Evolutionary conservation across 1,140 invertebrate genomes (phyloP), one percentile per base, ranked within the genome.

Genomic region (Procambarus clarkii): DNA sequence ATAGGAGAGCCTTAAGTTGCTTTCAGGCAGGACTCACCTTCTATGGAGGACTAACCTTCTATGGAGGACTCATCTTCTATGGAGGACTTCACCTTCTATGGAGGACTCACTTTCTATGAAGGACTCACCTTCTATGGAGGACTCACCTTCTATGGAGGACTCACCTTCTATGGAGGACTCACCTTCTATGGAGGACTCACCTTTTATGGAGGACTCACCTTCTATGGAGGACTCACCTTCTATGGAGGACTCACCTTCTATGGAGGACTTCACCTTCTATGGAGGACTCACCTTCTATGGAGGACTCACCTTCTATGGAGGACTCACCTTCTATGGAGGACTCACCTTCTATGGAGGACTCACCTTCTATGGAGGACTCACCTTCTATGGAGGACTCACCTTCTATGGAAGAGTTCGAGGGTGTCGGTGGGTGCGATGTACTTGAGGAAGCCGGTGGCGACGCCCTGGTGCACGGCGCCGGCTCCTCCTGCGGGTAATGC

Each of bases 361-460:
- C 34, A 34, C 34, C 34, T 34, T 34, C 34, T 34, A 34, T 34
- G 34, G 34, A 34, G 34, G 34, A 34, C 34, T 34, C 34, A 34
- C 34, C 34, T 34, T 34, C 34, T 34, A 34, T 34, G 34, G 34
- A 34, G 34, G 34, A 74, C 24, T 71, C 44, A 85, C 83, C 83
- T 85, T 45, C 60, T 85, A 21, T 48, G 46, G 83, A 98, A 98
- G 93, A 98, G 96, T 93, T 96, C 97, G 13, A 98, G 95, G 54
- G 96, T 95, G 92, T 97, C 96, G 18, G 96, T 96, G 18, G 96
- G 95, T 46, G 96, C 95, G 92, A 97, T 94, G 80, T 97, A 96
- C 93, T 97, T 96, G 77, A 99, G 95, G 95, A 98, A 99, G 95
- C 98, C 98, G 44, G 98, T 98, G 94, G 98, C 98, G 34, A 99